phyloP scores from a whole-genome alignment of 2,888 invertebrate genomes.

The Drosophila lutescens region DNA sequence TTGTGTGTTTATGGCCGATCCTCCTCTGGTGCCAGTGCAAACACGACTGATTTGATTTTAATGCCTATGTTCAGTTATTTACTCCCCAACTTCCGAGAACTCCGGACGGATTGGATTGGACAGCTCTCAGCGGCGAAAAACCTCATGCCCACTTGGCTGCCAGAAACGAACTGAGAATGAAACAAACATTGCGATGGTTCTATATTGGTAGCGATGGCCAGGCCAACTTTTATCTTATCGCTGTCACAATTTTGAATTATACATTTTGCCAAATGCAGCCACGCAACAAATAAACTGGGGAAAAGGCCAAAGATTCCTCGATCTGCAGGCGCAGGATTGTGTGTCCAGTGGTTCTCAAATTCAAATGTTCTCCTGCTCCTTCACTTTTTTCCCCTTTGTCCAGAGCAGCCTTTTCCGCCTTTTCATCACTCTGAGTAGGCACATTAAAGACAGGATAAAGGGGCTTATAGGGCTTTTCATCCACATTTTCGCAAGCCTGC shows the following conservation, averaged over 20 bases:
- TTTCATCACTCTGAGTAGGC: constrained; percentile 29
- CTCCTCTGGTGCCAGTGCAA: constrained; percentile 44
- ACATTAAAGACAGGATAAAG: constrained; percentile 79
- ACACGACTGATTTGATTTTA: constrained; percentile 60
- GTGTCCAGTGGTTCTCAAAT: neutral
- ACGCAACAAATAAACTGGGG: constrained; percentile 1
- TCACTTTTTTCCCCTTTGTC: constrained; percentile 22
- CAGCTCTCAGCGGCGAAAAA: constrained; percentile 13
- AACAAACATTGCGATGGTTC: constrained; percentile 48
- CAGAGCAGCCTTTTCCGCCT: neutral
- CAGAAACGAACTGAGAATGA: constrained; percentile 61
- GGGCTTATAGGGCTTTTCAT: constrained; percentile 62
- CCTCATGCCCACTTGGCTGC: constrained; percentile 39
- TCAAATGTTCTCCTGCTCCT: neutral
- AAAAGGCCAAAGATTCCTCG: constrained; percentile 5
- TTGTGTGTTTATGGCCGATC: constrained; percentile 23
- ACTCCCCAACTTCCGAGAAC: constrained; percentile 13
- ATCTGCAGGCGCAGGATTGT: neutral
- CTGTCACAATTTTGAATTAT: constrained; percentile 53
- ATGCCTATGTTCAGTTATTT: constrained; percentile 30
- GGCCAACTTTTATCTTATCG: constrained; percentile 65
- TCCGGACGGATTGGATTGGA: constrained; percentile 30
- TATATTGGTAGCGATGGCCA: constrained; percentile 22
- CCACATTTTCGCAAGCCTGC: constrained; percentile 6
- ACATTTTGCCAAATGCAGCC: constrained; percentile 44